These are phyloP conservation scores for Microctonus brassicae DNA, from an alignment of 2,888 invertebrate species.

Conservation along the genomic window DNA sequence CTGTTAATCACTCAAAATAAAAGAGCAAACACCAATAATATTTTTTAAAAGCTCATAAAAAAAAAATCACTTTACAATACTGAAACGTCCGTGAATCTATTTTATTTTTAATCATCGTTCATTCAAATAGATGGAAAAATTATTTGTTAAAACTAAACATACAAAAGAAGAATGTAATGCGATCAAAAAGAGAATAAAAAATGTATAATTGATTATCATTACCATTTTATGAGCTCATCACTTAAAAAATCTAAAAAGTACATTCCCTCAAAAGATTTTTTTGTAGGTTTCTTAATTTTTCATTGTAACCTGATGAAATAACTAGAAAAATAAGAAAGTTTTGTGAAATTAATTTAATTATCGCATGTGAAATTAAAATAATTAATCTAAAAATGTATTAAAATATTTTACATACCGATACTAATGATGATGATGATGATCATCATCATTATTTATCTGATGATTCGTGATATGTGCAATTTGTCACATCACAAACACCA, in stretches of 20 bases:
- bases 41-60: not conserved
- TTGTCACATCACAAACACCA: slow-evolving; percentile 26
- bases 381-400: not conserved
- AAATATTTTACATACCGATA: slow-evolving; percentile 42
- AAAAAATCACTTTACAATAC: not conserved
- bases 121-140: not conserved
- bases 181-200: slow-evolving; percentile 16
- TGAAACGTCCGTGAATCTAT: not conserved
- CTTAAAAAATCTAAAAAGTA: not conserved
- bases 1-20: too few relatives aligned
- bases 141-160: not conserved
- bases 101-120: not conserved
- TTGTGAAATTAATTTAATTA: not conserved
- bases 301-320: slow-evolving; percentile 46
- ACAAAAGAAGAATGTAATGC: slow-evolving; percentile 13
- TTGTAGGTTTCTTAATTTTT: slow-evolving; percentile 47
- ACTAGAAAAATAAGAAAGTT: not conserved
- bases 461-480: slow-evolving; percentile 21
- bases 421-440: slow-evolving; percentile 35
- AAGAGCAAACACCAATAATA: not conserved
- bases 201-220: slow-evolving; percentile 20
- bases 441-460: too few relatives aligned
- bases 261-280: slow-evolving; percentile 1
- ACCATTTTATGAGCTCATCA: slow-evolving; percentile 1
- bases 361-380: not conserved